Conservation (phyloP, 2,113 vertebrate genomes). For the Tenebrosternarchus preto region DNA sequence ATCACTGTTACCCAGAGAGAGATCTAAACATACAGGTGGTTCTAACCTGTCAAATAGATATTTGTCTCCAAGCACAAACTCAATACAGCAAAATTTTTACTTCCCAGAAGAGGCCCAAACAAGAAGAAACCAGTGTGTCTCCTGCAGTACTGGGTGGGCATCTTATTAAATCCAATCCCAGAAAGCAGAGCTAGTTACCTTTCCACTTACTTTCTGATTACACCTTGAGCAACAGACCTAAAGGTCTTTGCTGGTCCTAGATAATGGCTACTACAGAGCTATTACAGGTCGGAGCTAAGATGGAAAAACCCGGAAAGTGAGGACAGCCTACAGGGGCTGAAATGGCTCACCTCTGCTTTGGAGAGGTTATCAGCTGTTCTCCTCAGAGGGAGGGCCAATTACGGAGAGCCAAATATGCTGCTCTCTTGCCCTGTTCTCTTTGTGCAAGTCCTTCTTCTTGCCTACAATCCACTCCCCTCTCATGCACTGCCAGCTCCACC, state of each 20-base stretch:
- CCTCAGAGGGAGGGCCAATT: constrained; percentile 56
- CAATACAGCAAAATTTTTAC: neutral
- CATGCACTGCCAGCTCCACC: constrained; percentile 10
- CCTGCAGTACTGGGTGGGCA: constrained; percentile 2
- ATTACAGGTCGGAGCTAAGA: constrained; percentile 33
- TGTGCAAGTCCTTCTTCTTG: neutral
- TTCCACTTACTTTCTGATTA: constrained; percentile 33
- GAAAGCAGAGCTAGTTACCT: neutral
- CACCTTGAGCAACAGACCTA: constrained; percentile 12
- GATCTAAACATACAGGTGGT: too few relatives aligned
- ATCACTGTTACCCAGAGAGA: too few relatives aligned
- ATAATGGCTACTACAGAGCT: constrained; percentile 18
- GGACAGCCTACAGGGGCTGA: constrained; percentile 28
- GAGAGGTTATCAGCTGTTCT: constrained; percentile 34
- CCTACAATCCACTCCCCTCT: constrained; percentile 39
- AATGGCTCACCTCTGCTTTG: constrained; percentile 40
- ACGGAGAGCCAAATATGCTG: constrained; percentile 30
- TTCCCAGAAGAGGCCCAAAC: neutral
- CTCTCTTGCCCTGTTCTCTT: neutral
- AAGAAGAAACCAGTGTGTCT: constrained; percentile 32
- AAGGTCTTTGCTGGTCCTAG: constrained; percentile 27
- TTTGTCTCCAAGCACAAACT: too few relatives aligned
- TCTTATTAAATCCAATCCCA: constrained; percentile 12
- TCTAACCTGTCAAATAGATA: too few relatives aligned
- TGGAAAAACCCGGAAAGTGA: constrained; percentile 34